These are phyloP conservation scores for Neofelis nebulosa DNA, from an alignment of 2,113 vertebrate genomes.

Conservation along the genomic window DNA sequence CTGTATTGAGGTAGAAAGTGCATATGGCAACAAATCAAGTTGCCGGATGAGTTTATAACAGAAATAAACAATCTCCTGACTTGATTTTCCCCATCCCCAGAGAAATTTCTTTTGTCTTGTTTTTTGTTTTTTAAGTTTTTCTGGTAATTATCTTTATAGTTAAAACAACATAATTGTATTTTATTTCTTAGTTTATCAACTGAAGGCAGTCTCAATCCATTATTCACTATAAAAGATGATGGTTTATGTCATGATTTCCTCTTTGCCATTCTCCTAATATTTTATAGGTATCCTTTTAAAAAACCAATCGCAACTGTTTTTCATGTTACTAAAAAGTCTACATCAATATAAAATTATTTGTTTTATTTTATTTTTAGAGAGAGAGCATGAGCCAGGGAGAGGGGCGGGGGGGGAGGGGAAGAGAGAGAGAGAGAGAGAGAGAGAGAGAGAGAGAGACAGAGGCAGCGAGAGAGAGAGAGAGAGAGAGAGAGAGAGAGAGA, in stretches of 20 bases:
- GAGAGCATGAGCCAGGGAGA: too few relatives aligned
- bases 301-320: neutral
- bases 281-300: neutral
- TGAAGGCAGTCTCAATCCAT: neutral
- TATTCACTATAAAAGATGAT: neutral
- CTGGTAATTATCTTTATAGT: neutral
- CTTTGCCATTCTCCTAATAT: neutral
- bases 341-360: neutral
- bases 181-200: neutral
- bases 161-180: neutral
- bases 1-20: neutral
- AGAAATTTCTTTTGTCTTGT: neutral
- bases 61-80: neutral
- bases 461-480: too few relatives aligned
- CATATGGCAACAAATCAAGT: neutral
- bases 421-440: too few relatives aligned
- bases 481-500: too few relatives aligned
- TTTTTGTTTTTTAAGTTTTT: neutral
- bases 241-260: neutral
- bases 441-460: too few relatives aligned
- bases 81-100: neutral
- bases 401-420: too few relatives aligned
- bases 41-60: neutral
- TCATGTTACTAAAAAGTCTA: neutral
- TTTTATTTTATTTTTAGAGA: too few relatives aligned